Evolutionary conservation across 2,113 vertebrate species (phyloP).

Genomic region (Psittacara wagleri): DNA sequence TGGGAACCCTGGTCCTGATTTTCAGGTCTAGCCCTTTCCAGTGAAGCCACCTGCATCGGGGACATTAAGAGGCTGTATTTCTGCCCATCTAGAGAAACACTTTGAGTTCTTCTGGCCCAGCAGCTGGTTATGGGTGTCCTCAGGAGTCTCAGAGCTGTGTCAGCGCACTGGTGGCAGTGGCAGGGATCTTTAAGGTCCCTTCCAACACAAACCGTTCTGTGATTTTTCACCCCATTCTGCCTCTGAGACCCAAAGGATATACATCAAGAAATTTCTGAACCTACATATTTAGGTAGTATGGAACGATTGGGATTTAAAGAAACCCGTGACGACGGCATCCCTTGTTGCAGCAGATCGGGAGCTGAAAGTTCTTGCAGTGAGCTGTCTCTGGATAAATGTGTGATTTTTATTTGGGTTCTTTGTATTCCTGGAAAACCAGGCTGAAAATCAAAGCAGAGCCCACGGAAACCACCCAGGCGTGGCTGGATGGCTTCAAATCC

Average conservation of each 20-base stretch:
- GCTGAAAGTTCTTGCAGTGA: not conserved
- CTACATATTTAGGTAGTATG: no score
- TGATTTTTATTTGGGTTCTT: not conserved
- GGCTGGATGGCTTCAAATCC: not conserved
- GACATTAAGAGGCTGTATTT: not conserved
- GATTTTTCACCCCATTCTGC: not conserved
- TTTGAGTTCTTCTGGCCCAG: not conserved
- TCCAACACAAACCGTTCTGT: not conserved
- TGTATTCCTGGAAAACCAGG: not conserved
- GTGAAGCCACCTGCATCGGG: not conserved
- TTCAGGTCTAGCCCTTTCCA: not conserved
- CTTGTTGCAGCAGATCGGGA: not conserved
- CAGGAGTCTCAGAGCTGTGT: fast-evolving
- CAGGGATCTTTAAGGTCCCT: not conserved
- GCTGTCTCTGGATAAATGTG: not conserved
- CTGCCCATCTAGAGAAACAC: not conserved
- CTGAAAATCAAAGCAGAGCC: not conserved
- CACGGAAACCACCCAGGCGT: not conserved
- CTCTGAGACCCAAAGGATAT: not conserved
- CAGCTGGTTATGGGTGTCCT: not conserved
- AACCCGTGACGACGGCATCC: fast-evolving
- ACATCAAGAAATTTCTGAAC: not conserved
- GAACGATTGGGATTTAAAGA: not conserved
- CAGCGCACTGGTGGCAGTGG: no score
- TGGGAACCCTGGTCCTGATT: not conserved